Evolutionary conservation across 2,113 vertebrate species (phyloP).

Genomic region (Trochalopteron elliotii): DNA sequence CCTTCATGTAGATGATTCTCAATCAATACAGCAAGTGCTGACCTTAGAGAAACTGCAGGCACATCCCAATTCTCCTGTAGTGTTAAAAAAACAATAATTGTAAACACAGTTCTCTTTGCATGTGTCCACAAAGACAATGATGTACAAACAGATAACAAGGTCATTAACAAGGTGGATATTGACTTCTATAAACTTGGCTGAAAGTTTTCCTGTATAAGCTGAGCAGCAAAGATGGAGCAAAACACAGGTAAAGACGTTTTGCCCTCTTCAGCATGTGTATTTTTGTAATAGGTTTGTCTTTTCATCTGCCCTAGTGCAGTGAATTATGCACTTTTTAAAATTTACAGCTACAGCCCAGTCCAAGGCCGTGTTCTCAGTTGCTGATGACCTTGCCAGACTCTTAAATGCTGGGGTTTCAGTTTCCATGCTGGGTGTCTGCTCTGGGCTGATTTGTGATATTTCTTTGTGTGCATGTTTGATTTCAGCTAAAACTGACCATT

Average conservation of each 20-base stretch:
- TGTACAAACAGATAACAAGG: neutral
- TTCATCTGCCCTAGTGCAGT: neutral
- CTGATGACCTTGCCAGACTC: slow-evolving; percentile 42
- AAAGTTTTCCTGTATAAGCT: neutral
- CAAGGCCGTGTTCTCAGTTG: neutral
- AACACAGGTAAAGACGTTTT: neutral
- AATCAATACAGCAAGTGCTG: neutral
- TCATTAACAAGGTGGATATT: neutral
- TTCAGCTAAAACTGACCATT: slow-evolving; percentile 14
- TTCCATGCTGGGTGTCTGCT: neutral
- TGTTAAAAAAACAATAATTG: neutral
- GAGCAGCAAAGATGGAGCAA: neutral
- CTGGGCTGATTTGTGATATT: neutral
- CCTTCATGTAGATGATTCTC: rapidly evolving
- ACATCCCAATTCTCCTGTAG: neutral
- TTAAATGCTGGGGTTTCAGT: slow-evolving; percentile 1
- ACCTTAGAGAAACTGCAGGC: neutral
- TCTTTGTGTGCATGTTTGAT: neutral
- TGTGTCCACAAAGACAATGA: neutral
- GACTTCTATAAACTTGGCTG: neutral
- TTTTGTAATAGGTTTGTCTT: neutral
- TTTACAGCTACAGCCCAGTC: neutral
- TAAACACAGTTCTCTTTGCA: neutral
- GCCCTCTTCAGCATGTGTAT: neutral
- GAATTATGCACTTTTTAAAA: neutral